Conservation (phyloP, 2,797 vertebrate species). For the Sylvia borin region DNA sequence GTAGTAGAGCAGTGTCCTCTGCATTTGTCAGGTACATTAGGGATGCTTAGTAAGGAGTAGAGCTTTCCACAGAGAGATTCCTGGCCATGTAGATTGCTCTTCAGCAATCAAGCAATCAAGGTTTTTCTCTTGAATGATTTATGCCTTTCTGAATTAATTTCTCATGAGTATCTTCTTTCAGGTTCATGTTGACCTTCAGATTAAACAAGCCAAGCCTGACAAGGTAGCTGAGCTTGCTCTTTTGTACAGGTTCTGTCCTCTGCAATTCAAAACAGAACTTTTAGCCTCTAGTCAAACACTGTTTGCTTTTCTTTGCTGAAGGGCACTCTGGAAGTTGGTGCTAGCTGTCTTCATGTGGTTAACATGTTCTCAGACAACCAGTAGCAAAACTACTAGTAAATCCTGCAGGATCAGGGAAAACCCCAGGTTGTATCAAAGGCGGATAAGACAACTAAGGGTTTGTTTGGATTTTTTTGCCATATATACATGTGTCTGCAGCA, state of each 20-base stretch:
- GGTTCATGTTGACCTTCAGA: not conserved
- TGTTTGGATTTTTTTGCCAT: not conserved
- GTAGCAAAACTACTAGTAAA: not conserved
- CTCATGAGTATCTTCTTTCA: slow-evolving; percentile 36
- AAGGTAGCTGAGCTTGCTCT: slow-evolving; percentile 9
- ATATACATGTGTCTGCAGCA: not conserved
- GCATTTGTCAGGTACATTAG: not conserved
- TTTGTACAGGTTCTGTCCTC: not conserved
- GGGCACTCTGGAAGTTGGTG: not conserved
- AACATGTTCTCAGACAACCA: not conserved
- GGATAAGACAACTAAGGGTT: not conserved
- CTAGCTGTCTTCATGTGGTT: not conserved
- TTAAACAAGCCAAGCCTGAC: not conserved
- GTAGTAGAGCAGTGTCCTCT: not conserved
- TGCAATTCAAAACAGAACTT: slow-evolving; percentile 5
- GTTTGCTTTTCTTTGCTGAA: not conserved
- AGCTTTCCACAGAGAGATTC: not conserved
- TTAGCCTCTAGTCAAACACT: not conserved
- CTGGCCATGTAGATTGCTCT: not conserved
- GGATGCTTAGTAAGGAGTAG: not conserved
- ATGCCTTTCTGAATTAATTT: slow-evolving; percentile 53
- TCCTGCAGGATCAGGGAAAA: not conserved
- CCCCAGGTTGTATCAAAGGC: not conserved
- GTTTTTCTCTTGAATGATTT: slow-evolving; percentile 52
- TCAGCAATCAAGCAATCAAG: not conserved